These are phyloP conservation scores for Albula goreensis DNA, from an alignment of 2,113 vertebrate species.

Conservation along the genomic window DNA sequence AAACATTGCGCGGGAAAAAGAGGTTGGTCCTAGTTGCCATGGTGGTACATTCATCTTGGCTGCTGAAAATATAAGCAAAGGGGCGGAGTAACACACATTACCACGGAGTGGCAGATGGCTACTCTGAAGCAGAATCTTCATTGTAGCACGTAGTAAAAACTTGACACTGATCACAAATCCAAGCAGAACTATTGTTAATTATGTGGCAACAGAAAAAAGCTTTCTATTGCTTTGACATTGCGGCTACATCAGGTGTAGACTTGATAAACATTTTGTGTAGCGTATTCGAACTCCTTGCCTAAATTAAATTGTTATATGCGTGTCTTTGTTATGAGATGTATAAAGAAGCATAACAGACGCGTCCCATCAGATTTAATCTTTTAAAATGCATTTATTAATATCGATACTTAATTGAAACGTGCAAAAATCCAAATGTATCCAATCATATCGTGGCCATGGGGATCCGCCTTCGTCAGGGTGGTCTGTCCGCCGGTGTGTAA, in stretches of 20 bases:
- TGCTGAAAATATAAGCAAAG: slow-evolving; percentile 18
- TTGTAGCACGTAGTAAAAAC: neutral
- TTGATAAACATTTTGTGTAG: neutral
- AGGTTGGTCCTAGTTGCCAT: slow-evolving; percentile 74
- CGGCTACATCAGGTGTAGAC: neutral
- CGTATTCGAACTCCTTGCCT: neutral
- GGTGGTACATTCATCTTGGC: slow-evolving; percentile 42
- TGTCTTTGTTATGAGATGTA: neutral
- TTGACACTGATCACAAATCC: neutral
- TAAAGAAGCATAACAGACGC: neutral
- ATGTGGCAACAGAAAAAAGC: neutral
- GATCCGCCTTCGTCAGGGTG: too few relatives aligned
- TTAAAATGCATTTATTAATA: too few relatives aligned
- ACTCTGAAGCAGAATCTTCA: slow-evolving; percentile 28
- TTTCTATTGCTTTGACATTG: neutral
- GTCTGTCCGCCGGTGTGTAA: too few relatives aligned
- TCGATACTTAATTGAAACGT: too few relatives aligned
- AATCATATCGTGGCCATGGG: too few relatives aligned
- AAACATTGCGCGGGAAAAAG: slow-evolving; percentile 80
- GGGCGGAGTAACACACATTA: slow-evolving; percentile 15
- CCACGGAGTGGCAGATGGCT: slow-evolving; percentile 41
- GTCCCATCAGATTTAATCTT: neutral
- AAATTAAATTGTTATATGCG: neutral
- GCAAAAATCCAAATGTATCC: too few relatives aligned
- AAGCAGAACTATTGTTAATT: neutral